phyloP scores from a whole-genome alignment of 2,888 invertebrate genomes.

The Lasiommata megera region DNA sequence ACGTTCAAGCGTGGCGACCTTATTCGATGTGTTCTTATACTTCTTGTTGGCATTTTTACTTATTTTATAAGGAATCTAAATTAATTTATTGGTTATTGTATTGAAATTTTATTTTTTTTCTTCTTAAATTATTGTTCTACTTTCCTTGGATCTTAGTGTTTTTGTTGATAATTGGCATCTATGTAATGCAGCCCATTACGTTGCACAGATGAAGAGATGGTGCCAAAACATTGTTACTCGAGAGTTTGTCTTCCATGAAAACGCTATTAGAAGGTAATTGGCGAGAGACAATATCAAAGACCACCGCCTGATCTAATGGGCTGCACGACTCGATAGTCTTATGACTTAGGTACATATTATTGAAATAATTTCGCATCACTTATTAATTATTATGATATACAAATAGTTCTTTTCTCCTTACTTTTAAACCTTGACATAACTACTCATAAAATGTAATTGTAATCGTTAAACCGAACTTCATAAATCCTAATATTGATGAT shows the following conservation, averaged over 20 bases:
- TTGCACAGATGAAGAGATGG: conserved; percentile 42
- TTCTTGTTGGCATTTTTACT: conserved; percentile 81
- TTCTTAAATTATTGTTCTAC: conserved; percentile 75
- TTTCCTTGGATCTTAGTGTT: conserved; percentile 55
- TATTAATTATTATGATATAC: conserved; percentile 41
- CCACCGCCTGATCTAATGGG: conserved; percentile 39
- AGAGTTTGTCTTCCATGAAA: conserved; percentile 59
- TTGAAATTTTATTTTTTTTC: conserved; percentile 60
- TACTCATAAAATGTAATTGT: conserved; percentile 78
- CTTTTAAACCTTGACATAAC: conserved; percentile 75
- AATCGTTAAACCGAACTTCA: conserved; percentile 81
- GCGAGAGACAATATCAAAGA: conserved; percentile 25
- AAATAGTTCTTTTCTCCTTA: conserved; percentile 70
- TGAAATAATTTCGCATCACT: conserved; percentile 39
- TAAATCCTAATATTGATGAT: conserved; percentile 82
- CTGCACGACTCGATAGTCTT: conserved; percentile 40
- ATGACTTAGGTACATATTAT: conserved; percentile 28
- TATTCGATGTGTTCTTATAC: conserved; percentile 79
- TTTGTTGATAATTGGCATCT: conserved; percentile 68
- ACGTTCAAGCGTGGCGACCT: conserved; percentile 50
- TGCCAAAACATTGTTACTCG: conserved; percentile 59
- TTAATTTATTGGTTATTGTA: conserved; percentile 82
- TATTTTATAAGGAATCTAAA: conserved; percentile 81
- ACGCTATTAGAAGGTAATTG: conserved; percentile 33
- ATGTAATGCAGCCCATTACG: conserved; percentile 71